These are phyloP conservation scores for Brachionus angularis DNA, from an alignment of 1,140 invertebrate genomes.

Conservation along the genomic window DNA sequence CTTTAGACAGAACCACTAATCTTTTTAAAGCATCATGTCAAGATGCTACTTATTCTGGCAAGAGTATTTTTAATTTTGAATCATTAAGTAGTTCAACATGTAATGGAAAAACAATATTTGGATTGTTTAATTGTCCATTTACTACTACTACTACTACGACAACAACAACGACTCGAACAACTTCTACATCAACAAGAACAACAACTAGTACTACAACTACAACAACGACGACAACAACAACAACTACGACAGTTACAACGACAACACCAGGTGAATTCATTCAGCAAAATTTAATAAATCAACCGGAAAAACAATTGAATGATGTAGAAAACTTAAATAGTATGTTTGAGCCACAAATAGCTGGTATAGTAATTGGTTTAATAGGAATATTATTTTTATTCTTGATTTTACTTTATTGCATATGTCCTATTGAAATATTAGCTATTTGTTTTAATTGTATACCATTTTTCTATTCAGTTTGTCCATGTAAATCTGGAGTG, in stretches of 20 bases:
- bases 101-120: background rate
- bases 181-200: slow-evolving; percentile 2
- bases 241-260: background rate
- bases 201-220: background rate
- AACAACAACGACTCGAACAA: background rate
- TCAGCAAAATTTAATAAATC: slow-evolving; percentile 11
- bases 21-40: slow-evolving; percentile 1
- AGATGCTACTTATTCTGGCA: background rate
- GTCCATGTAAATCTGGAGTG: slow-evolving; percentile 27
- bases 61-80: slow-evolving; percentile 33
- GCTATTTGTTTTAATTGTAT: slow-evolving; percentile 17
- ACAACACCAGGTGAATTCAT: background rate
- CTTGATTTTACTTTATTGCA: slow-evolving; percentile 4
- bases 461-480: slow-evolving; percentile 18
- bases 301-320: background rate
- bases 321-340: background rate
- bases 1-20: background rate
- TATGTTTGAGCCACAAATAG: slow-evolving; percentile 23
- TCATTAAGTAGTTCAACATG: background rate
- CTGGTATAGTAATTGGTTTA: slow-evolving; percentile 5
- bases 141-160: background rate
- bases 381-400: slow-evolving; percentile 8
- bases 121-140: background rate
- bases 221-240: slow-evolving; percentile 12
- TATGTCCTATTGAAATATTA: slow-evolving; percentile 36